Conservation (phyloP, 30 jellyfish, hydroid and myxozoan species). For the Haliclystus octoradiatus region DNA sequence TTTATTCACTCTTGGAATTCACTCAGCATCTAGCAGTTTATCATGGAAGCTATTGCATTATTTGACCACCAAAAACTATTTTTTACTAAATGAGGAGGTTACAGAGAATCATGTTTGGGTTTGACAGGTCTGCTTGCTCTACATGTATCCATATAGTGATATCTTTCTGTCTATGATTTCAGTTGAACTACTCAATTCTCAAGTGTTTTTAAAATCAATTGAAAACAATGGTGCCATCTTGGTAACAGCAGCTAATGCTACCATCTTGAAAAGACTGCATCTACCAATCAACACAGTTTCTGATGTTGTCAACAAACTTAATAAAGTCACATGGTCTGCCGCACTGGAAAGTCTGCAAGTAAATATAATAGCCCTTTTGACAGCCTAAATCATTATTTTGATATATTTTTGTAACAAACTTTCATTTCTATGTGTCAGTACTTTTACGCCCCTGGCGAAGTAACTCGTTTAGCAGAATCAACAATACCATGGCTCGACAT, state of each 20-base stretch:
- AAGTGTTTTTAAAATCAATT: constrained; percentile 79
- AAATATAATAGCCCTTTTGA: neutral
- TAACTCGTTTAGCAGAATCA: constrained; percentile 55
- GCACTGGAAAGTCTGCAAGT: constrained; percentile 75
- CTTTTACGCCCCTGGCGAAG: constrained; percentile 56
- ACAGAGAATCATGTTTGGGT: no score
- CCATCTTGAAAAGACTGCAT: constrained; percentile 81
- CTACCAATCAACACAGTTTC: constrained; percentile 56
- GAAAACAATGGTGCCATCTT: constrained; percentile 79
- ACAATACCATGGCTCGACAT: constrained; percentile 85
- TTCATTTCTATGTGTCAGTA: constrained; percentile 32
- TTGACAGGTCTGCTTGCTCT: neutral
- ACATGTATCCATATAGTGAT: neutral
- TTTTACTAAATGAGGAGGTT: no score
- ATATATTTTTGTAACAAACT: neutral
- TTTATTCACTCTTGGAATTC: no score
- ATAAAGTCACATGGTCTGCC: constrained; percentile 94
- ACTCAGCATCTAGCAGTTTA: no score
- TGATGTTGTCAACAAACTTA: constrained; percentile 67
- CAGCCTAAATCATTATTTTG: neutral
- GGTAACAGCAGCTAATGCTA: constrained; percentile 85
- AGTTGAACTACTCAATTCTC: constrained; percentile 92
- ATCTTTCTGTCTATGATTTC: neutral
- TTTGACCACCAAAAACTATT: no score
- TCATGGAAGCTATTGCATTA: no score